Base-by-base conservation (phyloP, 2,113 vertebrate genomes). In the Petrocephalus zakoni region DNA sequence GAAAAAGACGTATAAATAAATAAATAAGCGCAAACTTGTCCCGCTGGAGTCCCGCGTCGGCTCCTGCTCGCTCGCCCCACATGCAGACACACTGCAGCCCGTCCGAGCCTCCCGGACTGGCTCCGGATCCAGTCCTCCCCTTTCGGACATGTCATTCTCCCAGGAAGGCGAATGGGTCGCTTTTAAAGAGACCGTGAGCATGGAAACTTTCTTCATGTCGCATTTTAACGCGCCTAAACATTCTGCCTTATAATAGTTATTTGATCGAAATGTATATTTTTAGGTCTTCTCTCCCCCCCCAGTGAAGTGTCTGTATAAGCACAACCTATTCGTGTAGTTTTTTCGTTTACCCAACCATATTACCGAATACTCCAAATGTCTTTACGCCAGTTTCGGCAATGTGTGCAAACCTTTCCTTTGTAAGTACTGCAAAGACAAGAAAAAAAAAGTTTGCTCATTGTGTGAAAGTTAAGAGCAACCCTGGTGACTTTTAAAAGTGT, bases 11-110 rank as follows among this genome's bases (percentile, higher is more conserved):
- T 37, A 78, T 78, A 78, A 78, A 78, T 75, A 75, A 58, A 58
- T 55, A 13, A 55, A 55, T 55, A 55, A 55, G 1, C 17, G 17
- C 11, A 55, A 78, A 78, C 34, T 42, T 42, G 29, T 78, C 8
- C 34, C 72, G 72, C 19, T 29, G 29, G 87, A 34, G 37, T 68
- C 52, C 55, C 86, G 72, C 51, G 85, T 89, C 88, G 52, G 86
- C 72, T 89, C 53, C 47, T 61, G 83, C 58, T 68, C 81, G 89
- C 90, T 89, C 90, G 81, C 87, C 88, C 68, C 86, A 90, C 90
- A 87, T 78, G 88, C 68, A 86, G 87, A 88, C 72, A 25, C 75
- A 82, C 88, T 42, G 52, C 34, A 21, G 37, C 72, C 72, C 46
- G 55, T 42, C 72, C 25, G 68, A 72, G 88, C 85, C 37, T 68